Conservation (phyloP, 30 jellyfish, hydroid and myxozoan species). For the Turritopsis dohrnii region DNA sequence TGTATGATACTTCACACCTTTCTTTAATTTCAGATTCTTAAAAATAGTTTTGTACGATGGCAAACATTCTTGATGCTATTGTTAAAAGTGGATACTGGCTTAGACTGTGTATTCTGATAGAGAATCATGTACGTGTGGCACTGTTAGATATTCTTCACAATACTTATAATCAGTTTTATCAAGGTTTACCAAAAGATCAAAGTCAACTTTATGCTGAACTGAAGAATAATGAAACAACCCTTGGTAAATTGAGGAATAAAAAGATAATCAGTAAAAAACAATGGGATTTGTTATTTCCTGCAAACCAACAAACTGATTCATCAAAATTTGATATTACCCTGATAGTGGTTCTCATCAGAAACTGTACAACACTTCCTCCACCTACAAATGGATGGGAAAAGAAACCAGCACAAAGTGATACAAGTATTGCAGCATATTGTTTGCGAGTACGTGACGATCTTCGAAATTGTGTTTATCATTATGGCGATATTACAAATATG, state of each 20-base stretch:
- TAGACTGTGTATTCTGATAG: background rate
- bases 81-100: slow-evolving; percentile 4
- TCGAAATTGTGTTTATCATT: background rate
- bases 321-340: slow-evolving; percentile 4
- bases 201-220: background rate
- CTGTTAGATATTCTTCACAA: background rate
- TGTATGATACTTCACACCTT: no score
- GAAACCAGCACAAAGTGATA: slow-evolving; percentile 3
- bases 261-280: background rate
- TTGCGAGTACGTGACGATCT: slow-evolving; percentile 13
- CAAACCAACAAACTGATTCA: slow-evolving; percentile 1
- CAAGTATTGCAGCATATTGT: slow-evolving; percentile 4
- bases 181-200: slow-evolving; percentile 1
- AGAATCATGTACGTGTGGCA: background rate
- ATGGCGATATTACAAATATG: background rate
- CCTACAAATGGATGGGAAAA: background rate
- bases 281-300: background rate
- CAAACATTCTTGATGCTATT: background rate
- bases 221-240: background rate
- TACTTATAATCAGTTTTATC: background rate
- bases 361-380: slow-evolving; percentile 11
- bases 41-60: background rate
- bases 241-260: background rate
- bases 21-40: no score
- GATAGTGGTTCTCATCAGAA: background rate